These are phyloP conservation scores for Cryptocheilus praepositus DNA, from an alignment of 2,888 invertebrate genomes.

Conservation along the genomic window DNA sequence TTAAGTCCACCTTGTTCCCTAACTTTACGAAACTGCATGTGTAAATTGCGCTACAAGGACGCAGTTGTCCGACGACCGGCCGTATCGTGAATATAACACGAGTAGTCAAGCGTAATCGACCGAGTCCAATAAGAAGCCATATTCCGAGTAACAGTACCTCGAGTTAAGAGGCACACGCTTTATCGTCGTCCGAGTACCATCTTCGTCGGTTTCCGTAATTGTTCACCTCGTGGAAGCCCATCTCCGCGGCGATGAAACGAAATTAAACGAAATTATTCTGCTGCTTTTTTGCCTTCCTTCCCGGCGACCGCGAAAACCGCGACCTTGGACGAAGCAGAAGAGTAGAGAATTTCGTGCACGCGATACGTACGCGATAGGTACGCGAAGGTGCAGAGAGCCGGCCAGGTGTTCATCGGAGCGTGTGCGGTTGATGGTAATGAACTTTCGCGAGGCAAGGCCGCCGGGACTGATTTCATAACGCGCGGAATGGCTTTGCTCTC, in stretches of 20 bases:
- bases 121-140: too few species aligned
- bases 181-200: too few species aligned
- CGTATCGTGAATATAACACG: background rate
- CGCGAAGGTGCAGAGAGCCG: conserved; percentile 6
- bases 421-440: conserved; percentile 72
- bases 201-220: too few species aligned
- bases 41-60: background rate
- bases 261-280: too few species aligned
- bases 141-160: too few species aligned
- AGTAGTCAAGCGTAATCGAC: too few species aligned
- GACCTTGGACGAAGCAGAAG: conserved; percentile 43
- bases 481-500: conserved; percentile 41
- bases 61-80: background rate
- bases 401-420: conserved; percentile 54
- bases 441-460: conserved; percentile 73
- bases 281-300: too few species aligned
- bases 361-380: conserved; percentile 33
- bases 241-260: too few species aligned
- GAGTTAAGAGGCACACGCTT: too few species aligned
- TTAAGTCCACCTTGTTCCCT: too few species aligned
- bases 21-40: too few species aligned
- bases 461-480: conserved; percentile 70
- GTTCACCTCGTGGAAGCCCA: too few species aligned
- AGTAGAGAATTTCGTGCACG: conserved; percentile 56
- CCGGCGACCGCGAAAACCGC: conserved; percentile 8